Conservation (phyloP, 1,140 invertebrate genomes). For the Pissodes strobi region DNA sequence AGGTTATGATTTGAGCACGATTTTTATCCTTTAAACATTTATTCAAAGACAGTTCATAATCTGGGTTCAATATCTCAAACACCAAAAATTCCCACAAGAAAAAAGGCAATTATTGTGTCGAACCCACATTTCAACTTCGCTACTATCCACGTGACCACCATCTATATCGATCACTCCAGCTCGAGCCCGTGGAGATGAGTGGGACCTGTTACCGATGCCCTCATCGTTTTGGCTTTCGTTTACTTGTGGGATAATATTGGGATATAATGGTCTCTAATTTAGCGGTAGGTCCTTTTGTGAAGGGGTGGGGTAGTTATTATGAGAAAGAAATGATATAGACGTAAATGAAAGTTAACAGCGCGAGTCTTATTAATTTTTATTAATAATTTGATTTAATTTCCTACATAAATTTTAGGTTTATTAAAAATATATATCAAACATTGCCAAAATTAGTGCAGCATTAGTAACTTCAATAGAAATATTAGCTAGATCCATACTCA, state of each 20-base stretch:
- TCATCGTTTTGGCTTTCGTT: constrained; percentile 15
- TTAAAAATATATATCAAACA: no score
- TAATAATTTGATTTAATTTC: no score
- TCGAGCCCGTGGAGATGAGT: constrained; percentile 8
- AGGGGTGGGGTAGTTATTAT: neutral
- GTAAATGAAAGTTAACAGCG: neutral
- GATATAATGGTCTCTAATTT: constrained; percentile 5
- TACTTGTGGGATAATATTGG: constrained; percentile 17
- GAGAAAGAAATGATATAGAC: neutral
- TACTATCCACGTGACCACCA: constrained; percentile 33
- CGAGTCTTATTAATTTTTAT: no score
- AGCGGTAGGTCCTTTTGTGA: neutral
- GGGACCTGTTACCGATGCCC: constrained; percentile 26
- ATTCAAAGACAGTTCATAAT: neutral
- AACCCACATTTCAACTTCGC: constrained; percentile 20
- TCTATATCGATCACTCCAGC: constrained; percentile 18
- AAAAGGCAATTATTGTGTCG: constrained; percentile 14
- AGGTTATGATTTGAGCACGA: neutral
- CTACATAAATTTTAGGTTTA: no score
- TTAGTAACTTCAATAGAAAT: no score
- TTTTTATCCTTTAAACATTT: neutral
- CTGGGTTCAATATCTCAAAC: no score
- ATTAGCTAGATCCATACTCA: no score
- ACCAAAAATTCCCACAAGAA: constrained; percentile 35
- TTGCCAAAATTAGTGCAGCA: no score